These are phyloP conservation scores for Calidris pugnax DNA, from an alignment of 2,113 vertebrate species.

Conservation along the genomic window DNA sequence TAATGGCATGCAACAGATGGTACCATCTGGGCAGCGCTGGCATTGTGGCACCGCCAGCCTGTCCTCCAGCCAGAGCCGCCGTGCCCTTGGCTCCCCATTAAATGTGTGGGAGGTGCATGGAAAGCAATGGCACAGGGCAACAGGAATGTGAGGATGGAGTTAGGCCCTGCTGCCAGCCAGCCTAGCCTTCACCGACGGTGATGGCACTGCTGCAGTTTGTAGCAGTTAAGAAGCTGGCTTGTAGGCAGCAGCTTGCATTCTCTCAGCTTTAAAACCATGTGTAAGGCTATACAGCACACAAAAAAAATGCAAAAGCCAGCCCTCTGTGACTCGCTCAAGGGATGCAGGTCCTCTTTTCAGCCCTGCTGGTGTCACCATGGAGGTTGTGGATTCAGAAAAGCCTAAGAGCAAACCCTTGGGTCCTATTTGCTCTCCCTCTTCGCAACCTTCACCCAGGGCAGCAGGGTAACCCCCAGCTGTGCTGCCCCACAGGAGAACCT, in stretches of 20 bases:
- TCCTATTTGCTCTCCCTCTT: background rate
- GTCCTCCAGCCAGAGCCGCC: background rate
- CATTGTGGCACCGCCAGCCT: rapidly evolving
- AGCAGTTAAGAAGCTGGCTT: background rate
- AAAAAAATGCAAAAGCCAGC: background rate
- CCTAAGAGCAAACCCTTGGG: background rate
- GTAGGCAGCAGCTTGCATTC: background rate
- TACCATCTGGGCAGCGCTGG: background rate
- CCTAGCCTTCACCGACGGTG: rapidly evolving
- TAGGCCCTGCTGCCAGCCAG: background rate
- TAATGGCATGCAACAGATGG: background rate
- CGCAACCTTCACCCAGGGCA: background rate
- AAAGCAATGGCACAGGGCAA: background rate
- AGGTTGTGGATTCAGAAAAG: background rate
- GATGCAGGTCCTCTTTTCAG: background rate
- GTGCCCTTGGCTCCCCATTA: background rate
- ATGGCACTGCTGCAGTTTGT: background rate
- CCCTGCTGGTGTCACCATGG: background rate
- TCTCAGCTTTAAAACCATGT: background rate
- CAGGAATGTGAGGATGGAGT: background rate
- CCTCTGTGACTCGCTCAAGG: background rate
- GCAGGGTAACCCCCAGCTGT: rapidly evolving
- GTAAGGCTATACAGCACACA: background rate
- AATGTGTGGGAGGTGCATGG: background rate
- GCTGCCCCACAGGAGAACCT: background rate